phyloP scores from a whole-genome alignment of 1,140 invertebrate species.

The Heliconius hermathena region DNA sequence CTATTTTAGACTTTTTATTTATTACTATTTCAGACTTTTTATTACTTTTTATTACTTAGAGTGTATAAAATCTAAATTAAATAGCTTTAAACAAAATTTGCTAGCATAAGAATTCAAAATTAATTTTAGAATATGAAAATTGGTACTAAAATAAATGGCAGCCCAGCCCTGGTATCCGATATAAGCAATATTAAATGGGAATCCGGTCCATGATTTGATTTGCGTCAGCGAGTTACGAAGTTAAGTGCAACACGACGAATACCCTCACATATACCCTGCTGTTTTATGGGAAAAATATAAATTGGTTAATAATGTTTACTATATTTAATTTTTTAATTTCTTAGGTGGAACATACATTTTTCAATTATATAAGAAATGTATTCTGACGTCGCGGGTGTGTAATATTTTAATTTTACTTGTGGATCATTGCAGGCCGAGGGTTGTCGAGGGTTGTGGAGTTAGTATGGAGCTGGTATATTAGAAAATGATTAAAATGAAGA shows the following conservation, averaged over 20 bases:
- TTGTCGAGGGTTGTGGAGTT: no score
- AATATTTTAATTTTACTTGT: no score
- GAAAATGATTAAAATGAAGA: no score
- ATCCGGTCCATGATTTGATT: constrained; percentile 28
- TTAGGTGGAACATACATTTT: no score
- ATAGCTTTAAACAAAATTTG: background rate
- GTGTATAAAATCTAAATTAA: no score
- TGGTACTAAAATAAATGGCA: background rate
- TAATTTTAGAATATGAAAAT: background rate
- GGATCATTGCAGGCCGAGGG: no score
- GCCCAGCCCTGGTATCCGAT: constrained; percentile 13
- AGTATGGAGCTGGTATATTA: no score
- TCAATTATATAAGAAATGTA: no score
- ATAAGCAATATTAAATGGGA: constrained; percentile 23
- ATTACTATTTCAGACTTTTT: no score
- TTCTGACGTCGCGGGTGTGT: no score
- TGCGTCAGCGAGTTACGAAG: constrained; percentile 8
- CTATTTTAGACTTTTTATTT: no score
- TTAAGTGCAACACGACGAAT: constrained; percentile 3
- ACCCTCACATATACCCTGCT: background rate
- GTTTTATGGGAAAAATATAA: background rate
- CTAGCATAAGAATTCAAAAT: background rate
- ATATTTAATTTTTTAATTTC: background rate
- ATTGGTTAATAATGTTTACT: background rate
- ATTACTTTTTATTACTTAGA: no score